Base-by-base conservation (phyloP, 2,113 vertebrate species). In the Hystrix brachyura region DNA sequence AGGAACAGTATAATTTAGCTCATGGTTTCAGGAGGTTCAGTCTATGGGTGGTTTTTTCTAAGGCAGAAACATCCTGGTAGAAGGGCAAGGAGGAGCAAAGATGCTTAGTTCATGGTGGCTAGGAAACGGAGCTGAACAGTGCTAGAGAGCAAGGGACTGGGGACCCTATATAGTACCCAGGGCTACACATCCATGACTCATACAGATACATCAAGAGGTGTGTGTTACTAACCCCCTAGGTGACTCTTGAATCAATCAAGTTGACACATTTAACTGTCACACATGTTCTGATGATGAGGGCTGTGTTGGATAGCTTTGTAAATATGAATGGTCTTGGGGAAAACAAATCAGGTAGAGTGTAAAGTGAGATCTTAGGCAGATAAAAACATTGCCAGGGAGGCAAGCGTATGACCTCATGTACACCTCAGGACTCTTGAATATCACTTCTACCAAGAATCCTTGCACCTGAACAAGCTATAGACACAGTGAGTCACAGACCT, bases 401-500 rank as follows among this genome's bases (percentile, higher is more conserved):
- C 9, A n/a, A 74, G 51, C 10, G 51, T 62, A 18, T 57, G 64
- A 80, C 71, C 1, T 17, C 15, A 65, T 32, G 48, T 14, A 48
- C 13, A 87, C 13, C 19, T 90, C 55, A 91, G 81, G 23, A 82
- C 48, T 93, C 46, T 80, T 81, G 78, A 95, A 55, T 92, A 94
- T 82, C 27, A 51, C 7, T 85, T 90, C 27, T 94, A 48, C 46
- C 43, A 64, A 92, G 92, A 84, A 59, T 74, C 25, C 29, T 32
- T 65, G 46, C n/a, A 57, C 48, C 62, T 87, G 76, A 87, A 53
- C 15, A 84, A 94, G 38, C 34, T 51, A 13, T 21, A 85, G 19
- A 64, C 64, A 23, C 25, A 17, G 15, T 85, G 32, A 57, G 25
- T 29, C 10, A 67, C 38, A 51, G 65, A 76, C 13, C 71, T 46